A percentile compares a stretch with the other conserved stretches of the same genome.
These are phyloP conservation scores for Piaya cayana DNA, from an alignment of 2,113 vertebrate species.

Conservation along the genomic window DNA sequence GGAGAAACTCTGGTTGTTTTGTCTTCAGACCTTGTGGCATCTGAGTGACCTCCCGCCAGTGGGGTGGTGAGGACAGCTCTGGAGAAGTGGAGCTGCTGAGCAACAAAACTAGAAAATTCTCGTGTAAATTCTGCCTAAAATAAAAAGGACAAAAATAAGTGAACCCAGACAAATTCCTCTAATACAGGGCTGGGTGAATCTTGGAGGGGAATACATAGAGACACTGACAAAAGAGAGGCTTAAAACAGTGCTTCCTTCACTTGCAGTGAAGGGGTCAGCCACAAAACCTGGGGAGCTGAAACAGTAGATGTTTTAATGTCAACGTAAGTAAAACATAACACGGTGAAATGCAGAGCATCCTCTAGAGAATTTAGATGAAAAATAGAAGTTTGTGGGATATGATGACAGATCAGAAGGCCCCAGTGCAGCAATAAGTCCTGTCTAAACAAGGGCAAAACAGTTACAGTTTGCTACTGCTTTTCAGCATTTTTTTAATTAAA, in stretches of 20 bases:
- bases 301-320: background rate
- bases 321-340: background rate
- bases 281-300: background rate
- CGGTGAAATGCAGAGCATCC: background rate
- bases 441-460: background rate
- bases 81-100: background rate
- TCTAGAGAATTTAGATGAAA: background rate
- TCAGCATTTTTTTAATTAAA: background rate
- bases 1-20: background rate
- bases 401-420: background rate
- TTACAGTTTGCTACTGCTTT: background rate
- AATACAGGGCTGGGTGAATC: background rate
- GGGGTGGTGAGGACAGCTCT: background rate
- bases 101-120: background rate
- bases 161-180: background rate
- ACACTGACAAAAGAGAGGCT: background rate
- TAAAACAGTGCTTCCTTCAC: background rate
- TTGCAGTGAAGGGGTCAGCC: background rate
- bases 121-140: background rate
- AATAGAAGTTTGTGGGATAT: background rate
- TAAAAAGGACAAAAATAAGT: background rate
- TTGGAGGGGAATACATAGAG: background rate
- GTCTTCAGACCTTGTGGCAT: accelerated
- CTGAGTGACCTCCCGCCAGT: background rate
- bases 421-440: background rate